A percentile compares a stretch with the other conserved stretches of the same genome.
phyloP scores from a whole-genome alignment of 2,113 vertebrate species.

The Aptenodytes forsteri region DNA sequence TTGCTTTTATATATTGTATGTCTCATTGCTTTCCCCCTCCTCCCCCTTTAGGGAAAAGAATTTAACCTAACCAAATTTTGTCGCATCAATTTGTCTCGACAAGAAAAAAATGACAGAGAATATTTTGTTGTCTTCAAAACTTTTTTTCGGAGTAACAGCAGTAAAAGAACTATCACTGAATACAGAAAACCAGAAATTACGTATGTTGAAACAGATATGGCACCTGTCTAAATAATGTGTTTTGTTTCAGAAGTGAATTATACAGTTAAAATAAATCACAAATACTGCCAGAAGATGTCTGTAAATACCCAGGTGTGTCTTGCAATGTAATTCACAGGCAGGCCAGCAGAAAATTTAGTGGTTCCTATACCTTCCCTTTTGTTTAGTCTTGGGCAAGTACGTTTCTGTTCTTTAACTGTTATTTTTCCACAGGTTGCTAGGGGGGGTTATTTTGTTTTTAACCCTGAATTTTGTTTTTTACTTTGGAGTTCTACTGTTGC shows the following conservation, averaged over 20 bases:
- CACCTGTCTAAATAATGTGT: conserved; percentile 38
- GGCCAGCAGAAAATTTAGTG: not conserved
- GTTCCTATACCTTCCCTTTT: not conserved
- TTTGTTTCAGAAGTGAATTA: not conserved
- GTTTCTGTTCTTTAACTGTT: not conserved
- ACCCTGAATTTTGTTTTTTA: not conserved
- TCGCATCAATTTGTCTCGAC: not conserved
- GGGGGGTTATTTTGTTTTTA: not conserved
- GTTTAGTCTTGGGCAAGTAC: not conserved
- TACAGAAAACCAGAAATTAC: not conserved
- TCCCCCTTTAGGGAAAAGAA: not conserved
- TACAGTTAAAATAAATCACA: not conserved
- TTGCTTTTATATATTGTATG: not conserved
- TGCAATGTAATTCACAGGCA: not conserved
- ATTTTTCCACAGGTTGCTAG: not conserved
- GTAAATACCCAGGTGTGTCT: not conserved
- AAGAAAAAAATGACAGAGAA: not conserved
- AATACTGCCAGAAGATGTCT: not conserved
- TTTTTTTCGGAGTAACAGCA: not conserved
- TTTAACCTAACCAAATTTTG: not conserved
- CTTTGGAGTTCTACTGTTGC: not conserved
- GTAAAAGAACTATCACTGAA: not conserved
- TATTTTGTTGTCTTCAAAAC: not conserved
- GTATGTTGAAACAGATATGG: not conserved
- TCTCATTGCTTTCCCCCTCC: not conserved